Conservation (phyloP, 2,888 invertebrate species). For the Drosophila barbarae region DNA sequence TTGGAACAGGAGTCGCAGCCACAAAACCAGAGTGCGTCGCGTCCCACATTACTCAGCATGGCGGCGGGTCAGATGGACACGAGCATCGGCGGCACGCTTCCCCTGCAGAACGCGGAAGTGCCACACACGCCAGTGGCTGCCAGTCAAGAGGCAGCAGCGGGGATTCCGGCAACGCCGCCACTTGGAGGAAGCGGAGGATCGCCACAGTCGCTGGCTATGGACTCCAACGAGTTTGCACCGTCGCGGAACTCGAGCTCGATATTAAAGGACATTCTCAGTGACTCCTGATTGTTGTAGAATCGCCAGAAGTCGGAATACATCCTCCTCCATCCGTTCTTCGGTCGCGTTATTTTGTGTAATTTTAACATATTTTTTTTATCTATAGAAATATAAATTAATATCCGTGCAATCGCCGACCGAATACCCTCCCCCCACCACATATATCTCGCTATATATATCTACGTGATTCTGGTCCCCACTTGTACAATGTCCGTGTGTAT, state of each 20-base stretch:
- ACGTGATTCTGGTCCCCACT: slow-evolving; percentile 6
- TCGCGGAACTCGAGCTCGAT: slow-evolving; percentile 80
- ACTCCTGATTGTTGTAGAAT: slow-evolving; percentile 77
- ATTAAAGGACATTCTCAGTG: slow-evolving; percentile 79
- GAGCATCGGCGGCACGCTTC: slow-evolving; percentile 1
- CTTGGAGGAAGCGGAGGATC: slow-evolving; percentile 15
- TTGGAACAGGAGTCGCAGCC: slow-evolving; percentile 80
- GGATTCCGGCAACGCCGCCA: slow-evolving; percentile 9
- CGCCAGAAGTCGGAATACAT: not conserved
- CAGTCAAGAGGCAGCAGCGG: slow-evolving; percentile 26
- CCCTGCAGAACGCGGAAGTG: not conserved
- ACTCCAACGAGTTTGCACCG: slow-evolving; percentile 77
- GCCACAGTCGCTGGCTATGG: slow-evolving; percentile 73
- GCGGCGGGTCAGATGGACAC: slow-evolving; percentile 44
- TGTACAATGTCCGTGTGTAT: slow-evolving; percentile 31
- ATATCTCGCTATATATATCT: slow-evolving; percentile 32
- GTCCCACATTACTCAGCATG: slow-evolving; percentile 75
- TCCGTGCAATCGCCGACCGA: slow-evolving; percentile 46
- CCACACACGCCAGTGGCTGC: not conserved
- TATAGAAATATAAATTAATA: slow-evolving; percentile 7
- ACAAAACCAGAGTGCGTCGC: slow-evolving; percentile 55
- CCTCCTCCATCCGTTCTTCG: not conserved
- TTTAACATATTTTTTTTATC: slow-evolving; percentile 9
- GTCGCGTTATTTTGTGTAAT: slow-evolving; percentile 10
- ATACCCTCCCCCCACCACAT: slow-evolving; percentile 2